Evolutionary conservation across 2,797 vertebrate genomes (phyloP).

Genomic region (Rachycentron canadum): DNA sequence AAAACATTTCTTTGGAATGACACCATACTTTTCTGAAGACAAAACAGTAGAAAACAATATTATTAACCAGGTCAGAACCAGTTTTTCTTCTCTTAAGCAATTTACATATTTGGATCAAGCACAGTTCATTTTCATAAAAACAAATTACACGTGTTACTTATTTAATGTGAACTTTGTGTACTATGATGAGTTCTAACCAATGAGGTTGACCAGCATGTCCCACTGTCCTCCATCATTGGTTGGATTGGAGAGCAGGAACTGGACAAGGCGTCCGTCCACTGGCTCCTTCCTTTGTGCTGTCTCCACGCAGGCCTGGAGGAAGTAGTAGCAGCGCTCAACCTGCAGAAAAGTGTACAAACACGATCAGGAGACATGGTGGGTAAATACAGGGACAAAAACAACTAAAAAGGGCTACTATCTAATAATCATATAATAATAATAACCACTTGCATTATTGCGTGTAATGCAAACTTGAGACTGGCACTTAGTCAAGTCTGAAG

Average conservation of each 20-base stretch:
- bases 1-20: conserved; percentile 97
- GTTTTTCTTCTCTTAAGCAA: neutral
- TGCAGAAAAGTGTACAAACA: conserved; percentile 61
- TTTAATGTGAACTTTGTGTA: neutral
- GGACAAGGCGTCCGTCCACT: conserved; percentile 93
- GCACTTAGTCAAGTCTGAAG: no score
- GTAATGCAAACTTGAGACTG: neutral
- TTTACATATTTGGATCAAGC: neutral
- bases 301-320: conserved; percentile 93
- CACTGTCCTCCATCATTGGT: conserved; percentile 97
- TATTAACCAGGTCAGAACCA: neutral
- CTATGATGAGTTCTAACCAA: conserved; percentile 86
- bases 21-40: conserved; percentile 93
- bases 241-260: conserved; percentile 95
- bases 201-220: conserved; percentile 98
- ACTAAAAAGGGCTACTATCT: neutral
- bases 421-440: no score
- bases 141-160: neutral
- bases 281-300: conserved; percentile 93
- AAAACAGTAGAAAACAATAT: neutral
- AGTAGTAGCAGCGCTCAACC: conserved; percentile 97
- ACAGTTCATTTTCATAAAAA: neutral
- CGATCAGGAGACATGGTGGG: neutral
- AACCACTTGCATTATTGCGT: neutral
- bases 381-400: neutral